These are phyloP conservation scores for Camponotus vicinus DNA, from an alignment of 1,140 invertebrate genomes.

Conservation along the genomic window DNA sequence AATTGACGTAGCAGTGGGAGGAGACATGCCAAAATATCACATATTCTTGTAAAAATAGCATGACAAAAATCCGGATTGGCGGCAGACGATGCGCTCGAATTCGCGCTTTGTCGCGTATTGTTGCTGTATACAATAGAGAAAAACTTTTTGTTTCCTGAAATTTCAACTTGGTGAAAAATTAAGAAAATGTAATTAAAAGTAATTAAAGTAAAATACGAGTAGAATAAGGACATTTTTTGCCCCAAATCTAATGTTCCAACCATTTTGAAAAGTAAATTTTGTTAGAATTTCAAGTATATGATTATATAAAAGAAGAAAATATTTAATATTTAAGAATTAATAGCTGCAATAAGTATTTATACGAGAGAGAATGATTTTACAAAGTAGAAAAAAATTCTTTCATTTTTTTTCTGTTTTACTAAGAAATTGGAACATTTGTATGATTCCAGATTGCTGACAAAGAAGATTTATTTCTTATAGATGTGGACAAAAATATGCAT, in stretches of 20 bases:
- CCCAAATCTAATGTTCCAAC: background rate
- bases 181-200: no score
- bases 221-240: background rate
- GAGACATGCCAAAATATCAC: constrained; percentile 43
- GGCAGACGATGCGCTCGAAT: background rate
- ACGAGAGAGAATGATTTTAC: background rate
- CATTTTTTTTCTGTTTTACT: background rate
- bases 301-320: background rate
- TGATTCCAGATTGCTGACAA: constrained; percentile 46
- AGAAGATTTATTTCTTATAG: background rate
- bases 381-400: constrained; percentile 7
- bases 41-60: constrained; percentile 58
- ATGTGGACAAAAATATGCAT: background rate
- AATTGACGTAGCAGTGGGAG: constrained; percentile 32
- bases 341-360: background rate
- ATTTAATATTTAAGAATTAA: background rate
- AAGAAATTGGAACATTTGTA: background rate
- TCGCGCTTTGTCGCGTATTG: constrained; percentile 24
- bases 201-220: background rate
- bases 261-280: background rate
- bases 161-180: background rate
- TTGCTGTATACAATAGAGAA: background rate
- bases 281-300: background rate
- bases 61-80: constrained; percentile 53
- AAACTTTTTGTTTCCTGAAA: background rate